These are phyloP conservation scores for Laterallus jamaicensis DNA, from an alignment of 2,113 vertebrate species.

Conservation along the genomic window DNA sequence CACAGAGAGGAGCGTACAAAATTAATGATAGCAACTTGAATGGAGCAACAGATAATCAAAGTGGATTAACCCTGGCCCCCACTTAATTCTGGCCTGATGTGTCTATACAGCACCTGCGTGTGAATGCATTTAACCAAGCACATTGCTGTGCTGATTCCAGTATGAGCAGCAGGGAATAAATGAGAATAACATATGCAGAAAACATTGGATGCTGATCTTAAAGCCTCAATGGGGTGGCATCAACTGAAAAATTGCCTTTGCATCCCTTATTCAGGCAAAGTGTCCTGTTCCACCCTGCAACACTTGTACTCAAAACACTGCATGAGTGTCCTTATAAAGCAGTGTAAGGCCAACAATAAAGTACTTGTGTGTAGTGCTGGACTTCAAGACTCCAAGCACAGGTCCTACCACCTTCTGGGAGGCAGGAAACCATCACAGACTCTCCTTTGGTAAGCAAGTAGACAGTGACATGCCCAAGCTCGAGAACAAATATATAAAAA, in stretches of 20 bases:
- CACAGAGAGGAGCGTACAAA: not conserved
- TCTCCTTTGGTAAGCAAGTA: not conserved
- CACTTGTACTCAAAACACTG: not conserved
- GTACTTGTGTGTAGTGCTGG: not conserved
- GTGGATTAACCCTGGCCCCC: not conserved
- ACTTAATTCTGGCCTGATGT: constrained; percentile 20
- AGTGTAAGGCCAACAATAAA: not conserved
- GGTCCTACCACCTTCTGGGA: not conserved
- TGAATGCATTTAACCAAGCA: not conserved
- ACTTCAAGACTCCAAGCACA: not conserved
- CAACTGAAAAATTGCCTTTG: not conserved
- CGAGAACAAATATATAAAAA: not conserved
- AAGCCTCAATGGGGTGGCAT: not conserved
- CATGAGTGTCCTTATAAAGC: not conserved
- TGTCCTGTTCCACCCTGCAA: not conserved
- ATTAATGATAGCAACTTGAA: not conserved
- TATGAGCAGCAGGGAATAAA: not conserved
- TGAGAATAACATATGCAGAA: not conserved
- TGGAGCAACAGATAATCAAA: constrained; percentile 23
- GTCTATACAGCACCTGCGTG: not conserved
- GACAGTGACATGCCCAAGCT: not conserved
- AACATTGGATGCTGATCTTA: not conserved
- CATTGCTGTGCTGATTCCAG: not conserved
- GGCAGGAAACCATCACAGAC: not conserved
- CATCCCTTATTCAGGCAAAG: not conserved